Conservation (phyloP, 2,797 vertebrate genomes). For the Coregonus suidteri region DNA sequence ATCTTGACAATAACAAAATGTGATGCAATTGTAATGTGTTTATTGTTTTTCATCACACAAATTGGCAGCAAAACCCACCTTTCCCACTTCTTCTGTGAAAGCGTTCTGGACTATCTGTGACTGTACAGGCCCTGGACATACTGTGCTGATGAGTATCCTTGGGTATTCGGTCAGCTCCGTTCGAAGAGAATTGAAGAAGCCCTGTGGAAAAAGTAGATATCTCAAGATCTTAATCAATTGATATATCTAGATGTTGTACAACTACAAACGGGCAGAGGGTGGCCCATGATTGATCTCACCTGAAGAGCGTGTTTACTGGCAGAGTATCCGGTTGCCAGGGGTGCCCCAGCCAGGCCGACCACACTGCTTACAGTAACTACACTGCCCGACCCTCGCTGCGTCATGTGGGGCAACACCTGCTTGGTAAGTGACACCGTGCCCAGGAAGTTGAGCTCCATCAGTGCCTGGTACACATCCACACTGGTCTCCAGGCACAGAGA, state of each 20-base stretch:
- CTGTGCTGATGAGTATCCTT: slow-evolving; percentile 83
- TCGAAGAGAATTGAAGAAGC: slow-evolving; percentile 89
- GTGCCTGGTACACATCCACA: slow-evolving; percentile 81
- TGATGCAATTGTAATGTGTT: background rate
- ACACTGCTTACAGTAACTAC: slow-evolving; percentile 89
- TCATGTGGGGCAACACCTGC: slow-evolving; percentile 90
- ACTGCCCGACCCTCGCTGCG: slow-evolving; percentile 78
- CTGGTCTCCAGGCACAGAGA: slow-evolving; percentile 84
- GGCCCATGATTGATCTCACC: slow-evolving; percentile 65
- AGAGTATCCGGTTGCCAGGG: slow-evolving; percentile 84
- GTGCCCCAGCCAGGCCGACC: slow-evolving; percentile 77
- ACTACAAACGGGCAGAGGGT: background rate
- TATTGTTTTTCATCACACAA: too few species aligned
- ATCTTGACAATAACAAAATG: background rate
- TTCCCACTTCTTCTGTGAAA: slow-evolving; percentile 79
- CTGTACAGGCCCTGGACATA: slow-evolving; percentile 90
- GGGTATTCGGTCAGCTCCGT: slow-evolving; percentile 80
- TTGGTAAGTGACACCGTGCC: slow-evolving; percentile 92
- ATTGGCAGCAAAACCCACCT: slow-evolving; percentile 68
- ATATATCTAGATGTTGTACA: background rate
- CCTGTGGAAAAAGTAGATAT: slow-evolving; percentile 68
- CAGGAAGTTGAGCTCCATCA: slow-evolving; percentile 92
- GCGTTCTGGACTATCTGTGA: slow-evolving; percentile 88
- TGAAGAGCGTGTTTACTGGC: slow-evolving; percentile 94
- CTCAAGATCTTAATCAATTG: background rate